Base-by-base conservation (phyloP, 2,113 vertebrate genomes). In the Chelonoidis abingdonii region DNA sequence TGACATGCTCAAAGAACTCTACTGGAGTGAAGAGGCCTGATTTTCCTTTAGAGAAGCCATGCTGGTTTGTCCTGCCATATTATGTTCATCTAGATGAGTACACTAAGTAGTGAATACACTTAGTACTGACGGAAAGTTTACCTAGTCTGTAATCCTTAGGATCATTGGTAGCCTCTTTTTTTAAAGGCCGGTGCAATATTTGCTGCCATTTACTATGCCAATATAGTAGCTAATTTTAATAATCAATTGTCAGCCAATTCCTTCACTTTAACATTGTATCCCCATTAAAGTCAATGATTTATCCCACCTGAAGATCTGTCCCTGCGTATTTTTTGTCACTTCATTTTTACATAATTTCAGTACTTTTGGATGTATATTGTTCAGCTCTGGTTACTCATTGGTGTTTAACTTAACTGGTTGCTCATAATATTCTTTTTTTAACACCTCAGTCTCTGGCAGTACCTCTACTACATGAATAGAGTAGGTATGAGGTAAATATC, bases 381-480 rank as follows among this genome's bases (percentile, higher is more conserved):
- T 21, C 81, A 17, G 79, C 50, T 88, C 13, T 83, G 47, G 21
- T 81, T 47, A 87, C 83, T 88, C 31, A 17, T 11, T 85, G 3
- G 47, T 75, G 3, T 84, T 93, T 87, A 47, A 87, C 83, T 85
- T 56, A 69, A 86, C 21, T 52, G 3, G 29, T 53, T 82, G 4
- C 52, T 69, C 38, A 10, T 21, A 12, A 84, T 93, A 93, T 96
- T 93, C 6, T 90, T 27, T 94, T 94, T 86, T 31, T 80, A 89
- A 44, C 7, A 49, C n/a, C 27, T 93, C 49, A 86, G 38, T 38
- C 88, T 17, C 31, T 86, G 86, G 57, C 3, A 52, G 11, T 6
- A 59, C 69, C 59, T 81, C 69, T 31, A 56, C 38, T 83, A 78
- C 35, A 21, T 41, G 38, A 86, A 88, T 86, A 27, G 38, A 85